phyloP scores from a whole-genome alignment of 1,140 invertebrate genomes.

The Psilanteris sp. region DNA sequence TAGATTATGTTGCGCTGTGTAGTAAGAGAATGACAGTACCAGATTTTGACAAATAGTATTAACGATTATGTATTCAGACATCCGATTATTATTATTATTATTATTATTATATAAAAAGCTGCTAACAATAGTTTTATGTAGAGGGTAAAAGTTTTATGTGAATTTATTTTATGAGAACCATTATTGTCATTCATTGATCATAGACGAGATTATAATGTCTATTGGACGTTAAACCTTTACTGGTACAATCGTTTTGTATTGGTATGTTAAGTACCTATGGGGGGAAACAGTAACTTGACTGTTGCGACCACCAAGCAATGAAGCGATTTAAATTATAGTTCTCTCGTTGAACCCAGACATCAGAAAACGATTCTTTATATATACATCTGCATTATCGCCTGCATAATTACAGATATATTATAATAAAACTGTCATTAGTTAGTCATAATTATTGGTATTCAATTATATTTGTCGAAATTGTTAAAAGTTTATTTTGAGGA shows the following conservation, averaged over 20 bases:
- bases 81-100: no score
- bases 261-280: constrained; percentile 29
- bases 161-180: not conserved
- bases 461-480: constrained; percentile 17
- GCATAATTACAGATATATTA: constrained; percentile 30
- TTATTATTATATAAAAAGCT: no score
- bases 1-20: no score
- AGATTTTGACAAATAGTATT: no score
- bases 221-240: constrained; percentile 12
- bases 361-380: constrained; percentile 11
- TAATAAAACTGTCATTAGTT: constrained; percentile 43
- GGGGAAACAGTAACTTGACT: constrained; percentile 28
- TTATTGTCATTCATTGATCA: constrained; percentile 36
- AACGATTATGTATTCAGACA: no score
- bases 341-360: constrained; percentile 14
- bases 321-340: constrained; percentile 53
- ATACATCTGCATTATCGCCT: constrained; percentile 7
- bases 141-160: no score
- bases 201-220: constrained; percentile 50
- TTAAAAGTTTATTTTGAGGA: not conserved
- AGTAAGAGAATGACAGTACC: no score
- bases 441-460: constrained; percentile 10
- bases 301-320: constrained; percentile 31
- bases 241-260: constrained; percentile 5
- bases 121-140: no score